These are phyloP conservation scores for Podotricha telesiphe DNA, from an alignment of 2,888 invertebrate genomes.

Conservation along the genomic window DNA sequence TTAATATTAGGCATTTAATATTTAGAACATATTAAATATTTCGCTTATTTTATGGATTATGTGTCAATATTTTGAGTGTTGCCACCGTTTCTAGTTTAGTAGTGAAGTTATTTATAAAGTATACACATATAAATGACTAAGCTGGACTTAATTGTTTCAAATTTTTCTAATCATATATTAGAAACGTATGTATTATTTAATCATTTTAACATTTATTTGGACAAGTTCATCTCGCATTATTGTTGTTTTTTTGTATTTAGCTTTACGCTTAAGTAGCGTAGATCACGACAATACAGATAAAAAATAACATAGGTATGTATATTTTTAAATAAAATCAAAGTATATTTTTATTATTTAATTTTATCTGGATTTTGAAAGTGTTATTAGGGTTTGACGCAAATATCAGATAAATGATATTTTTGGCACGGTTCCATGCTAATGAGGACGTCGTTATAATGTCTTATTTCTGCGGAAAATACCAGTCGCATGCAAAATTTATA, in stretches of 20 bases:
- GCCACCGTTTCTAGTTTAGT: not conserved
- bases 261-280: no score
- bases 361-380: slow-evolving; percentile 41
- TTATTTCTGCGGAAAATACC: slow-evolving; percentile 39
- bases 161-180: no score
- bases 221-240: no score
- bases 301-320: not conserved
- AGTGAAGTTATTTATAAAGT: not conserved
- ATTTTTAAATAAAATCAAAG: not conserved
- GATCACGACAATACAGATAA: not conserved
- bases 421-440: slow-evolving; percentile 47
- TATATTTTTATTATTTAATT: slow-evolving; percentile 17
- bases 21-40: not conserved
- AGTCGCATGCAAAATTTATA: slow-evolving; percentile 8
- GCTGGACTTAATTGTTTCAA: no score
- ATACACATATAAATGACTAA: no score
- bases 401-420: slow-evolving; percentile 47
- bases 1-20: not conserved
- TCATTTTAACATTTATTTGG: no score
- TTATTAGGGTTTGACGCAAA: slow-evolving; percentile 55
- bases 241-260: no score
- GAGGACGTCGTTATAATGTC: slow-evolving; percentile 47
- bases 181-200: no score
- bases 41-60: not conserved
- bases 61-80: not conserved